Evolutionary conservation across 1,140 invertebrate species (phyloP), one percentile per base, ranked within the genome.

Genomic region (Zophobas morio): DNA sequence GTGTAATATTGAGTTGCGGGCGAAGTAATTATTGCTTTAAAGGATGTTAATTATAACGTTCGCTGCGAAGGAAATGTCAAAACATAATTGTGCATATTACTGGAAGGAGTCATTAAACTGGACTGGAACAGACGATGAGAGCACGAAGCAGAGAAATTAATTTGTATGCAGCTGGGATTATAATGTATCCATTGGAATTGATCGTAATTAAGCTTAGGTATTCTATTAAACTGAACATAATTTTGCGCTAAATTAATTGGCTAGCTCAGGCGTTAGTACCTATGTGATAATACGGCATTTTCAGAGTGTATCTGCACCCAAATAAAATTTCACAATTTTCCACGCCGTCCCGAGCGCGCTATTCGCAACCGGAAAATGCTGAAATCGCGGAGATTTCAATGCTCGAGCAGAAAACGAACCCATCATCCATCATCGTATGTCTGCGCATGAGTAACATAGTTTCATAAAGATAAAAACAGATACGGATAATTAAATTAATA

Each of bases 341-440:
- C 20, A 20, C 20, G 20, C 20, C 20, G 20, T 20, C 8, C 20
- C 35, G 53, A 54, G 32, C 53, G 32, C 53, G 20, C 20, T 20
- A 20, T 20, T 33, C 53, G 53, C 53, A 54, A 54, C 35, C 53
- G 53, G 51, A 53, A 53, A 53, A 53, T 33, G n/a, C 51, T 53
- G 51, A 54, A 33, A 54, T 33, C 1, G 20, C 53, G 70, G 70
- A 72, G 40, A 72, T 39, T 72, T 53, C 70, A 72, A 72, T 54
- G 51, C 40, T 35, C 37, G 40, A 49, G 33, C 51, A 51, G 70
- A 72, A 51, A 33, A 72, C 36, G 36, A 72, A 72, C 47, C 70
- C 6, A n/a, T n/a, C 36, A 2, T 34, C 8, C 4, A 72, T 60
- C 32, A 6, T 60, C 33, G 49, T 20, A 20, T 20, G 4, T 2